A percentile compares a stretch with the other conserved stretches of the same genome.
Conservation (phyloP, 1,140 invertebrate genomes). For the Diabrotica undecimpunctata region DNA sequence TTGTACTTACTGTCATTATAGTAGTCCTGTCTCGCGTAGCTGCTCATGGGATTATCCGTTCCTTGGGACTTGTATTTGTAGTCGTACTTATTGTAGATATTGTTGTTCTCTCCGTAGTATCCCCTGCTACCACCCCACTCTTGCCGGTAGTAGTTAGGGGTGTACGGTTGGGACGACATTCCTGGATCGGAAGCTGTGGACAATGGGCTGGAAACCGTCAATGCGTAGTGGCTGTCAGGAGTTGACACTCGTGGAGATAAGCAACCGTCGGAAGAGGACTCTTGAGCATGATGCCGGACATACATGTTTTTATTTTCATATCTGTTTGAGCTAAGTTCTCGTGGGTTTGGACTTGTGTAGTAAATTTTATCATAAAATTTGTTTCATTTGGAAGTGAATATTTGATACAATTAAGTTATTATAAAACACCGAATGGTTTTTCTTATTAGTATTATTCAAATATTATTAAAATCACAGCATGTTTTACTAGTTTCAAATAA, state of each 20-base stretch:
- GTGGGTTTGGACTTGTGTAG: too few relatives aligned
- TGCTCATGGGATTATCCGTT: conserved; percentile 16
- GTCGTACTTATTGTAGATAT: conserved; percentile 40
- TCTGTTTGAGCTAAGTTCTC: too few relatives aligned
- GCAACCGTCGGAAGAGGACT: conserved; percentile 39
- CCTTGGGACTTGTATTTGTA: conserved; percentile 30
- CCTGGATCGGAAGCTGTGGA: conserved; percentile 39
- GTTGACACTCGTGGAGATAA: conserved; percentile 40
- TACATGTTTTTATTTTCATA: conserved; percentile 26
- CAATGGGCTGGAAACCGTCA: conserved; percentile 37
- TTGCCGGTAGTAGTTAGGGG: conserved; percentile 37
- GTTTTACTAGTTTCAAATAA: too few relatives aligned
- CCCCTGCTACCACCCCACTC: conserved; percentile 28
- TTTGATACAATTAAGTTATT: too few relatives aligned
- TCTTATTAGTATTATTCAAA: too few relatives aligned
- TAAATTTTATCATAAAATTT: too few relatives aligned
- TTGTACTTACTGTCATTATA: conserved; percentile 35
- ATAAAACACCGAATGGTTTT: too few relatives aligned
- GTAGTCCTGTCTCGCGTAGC: conserved; percentile 34
- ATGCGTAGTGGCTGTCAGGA: conserved; percentile 38
- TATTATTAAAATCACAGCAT: too few relatives aligned
- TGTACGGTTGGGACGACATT: conserved; percentile 44
- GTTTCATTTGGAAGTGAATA: too few relatives aligned
- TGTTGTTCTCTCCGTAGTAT: conserved; percentile 45
- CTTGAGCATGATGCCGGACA: conserved; percentile 30